These are phyloP conservation scores for Poliocrania exsul DNA, from an alignment of 2,797 vertebrate species.

Conservation along the genomic window DNA sequence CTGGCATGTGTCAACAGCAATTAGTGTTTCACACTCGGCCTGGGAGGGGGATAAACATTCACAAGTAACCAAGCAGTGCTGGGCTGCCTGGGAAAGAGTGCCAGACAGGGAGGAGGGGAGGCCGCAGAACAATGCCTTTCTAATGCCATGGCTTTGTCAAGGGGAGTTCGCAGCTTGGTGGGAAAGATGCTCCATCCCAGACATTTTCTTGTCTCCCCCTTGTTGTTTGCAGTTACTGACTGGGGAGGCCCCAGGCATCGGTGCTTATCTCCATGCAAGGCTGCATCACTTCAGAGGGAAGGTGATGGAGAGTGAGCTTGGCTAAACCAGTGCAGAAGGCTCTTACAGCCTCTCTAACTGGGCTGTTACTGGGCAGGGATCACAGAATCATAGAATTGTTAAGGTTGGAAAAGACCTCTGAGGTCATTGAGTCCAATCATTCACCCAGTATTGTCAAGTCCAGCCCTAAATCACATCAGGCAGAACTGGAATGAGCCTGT, in stretches of 20 bases:
- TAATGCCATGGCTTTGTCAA: neutral
- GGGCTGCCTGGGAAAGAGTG: constrained; percentile 1
- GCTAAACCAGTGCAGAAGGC: neutral
- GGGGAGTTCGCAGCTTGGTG: neutral
- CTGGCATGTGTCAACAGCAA: constrained; percentile 50
- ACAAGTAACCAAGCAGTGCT: neutral
- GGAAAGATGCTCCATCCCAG: neutral
- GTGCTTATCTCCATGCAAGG: neutral
- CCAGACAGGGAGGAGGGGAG: constrained; percentile 46
- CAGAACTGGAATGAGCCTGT: neutral
- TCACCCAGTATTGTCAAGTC: neutral
- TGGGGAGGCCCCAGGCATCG: neutral
- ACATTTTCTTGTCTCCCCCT: neutral
- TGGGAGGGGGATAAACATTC: neutral
- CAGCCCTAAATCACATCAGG: rapidly evolving
- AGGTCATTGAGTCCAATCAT: rapidly evolving
- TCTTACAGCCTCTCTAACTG: neutral
- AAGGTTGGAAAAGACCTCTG: neutral
- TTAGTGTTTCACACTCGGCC: constrained; percentile 43
- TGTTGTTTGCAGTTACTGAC: neutral
- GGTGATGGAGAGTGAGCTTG: neutral
- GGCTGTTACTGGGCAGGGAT: neutral
- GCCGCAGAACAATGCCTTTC: neutral
- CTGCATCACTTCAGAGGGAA: neutral
- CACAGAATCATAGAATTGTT: rapidly evolving